phyloP scores from a whole-genome alignment of 2,888 invertebrate species.

The Volucella bombylans region DNA sequence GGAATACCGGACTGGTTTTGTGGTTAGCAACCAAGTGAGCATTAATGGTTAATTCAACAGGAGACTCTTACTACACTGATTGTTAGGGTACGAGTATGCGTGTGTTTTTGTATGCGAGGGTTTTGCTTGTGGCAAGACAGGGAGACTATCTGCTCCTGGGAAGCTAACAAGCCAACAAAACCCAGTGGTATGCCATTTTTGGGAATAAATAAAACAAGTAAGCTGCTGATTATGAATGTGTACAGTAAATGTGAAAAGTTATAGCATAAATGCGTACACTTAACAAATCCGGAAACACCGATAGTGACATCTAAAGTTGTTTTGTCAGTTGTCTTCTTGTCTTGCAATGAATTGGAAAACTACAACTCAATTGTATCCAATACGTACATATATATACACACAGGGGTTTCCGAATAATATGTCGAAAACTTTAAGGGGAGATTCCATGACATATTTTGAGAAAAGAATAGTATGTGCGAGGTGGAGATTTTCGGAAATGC shows the following conservation, averaged over 20 bases:
- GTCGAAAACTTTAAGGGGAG: no score
- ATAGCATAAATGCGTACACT: no score
- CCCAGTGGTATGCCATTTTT: slow-evolving; percentile 28
- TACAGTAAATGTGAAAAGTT: slow-evolving; percentile 28
- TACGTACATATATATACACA: no score
- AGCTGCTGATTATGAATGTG: slow-evolving; percentile 32
- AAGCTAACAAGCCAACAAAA: slow-evolving; percentile 49
- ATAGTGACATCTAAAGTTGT: no score
- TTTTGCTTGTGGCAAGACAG: slow-evolving; percentile 37
- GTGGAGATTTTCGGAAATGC: no score
- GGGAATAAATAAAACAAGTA: slow-evolving; percentile 51
- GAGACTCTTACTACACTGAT: slow-evolving; percentile 45
- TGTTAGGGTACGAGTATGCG: slow-evolving; percentile 5
- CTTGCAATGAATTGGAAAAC: slow-evolving; percentile 2
- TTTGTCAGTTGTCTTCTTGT: not conserved
- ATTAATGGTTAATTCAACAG: slow-evolving; percentile 74
- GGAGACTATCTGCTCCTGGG: slow-evolving; percentile 8
- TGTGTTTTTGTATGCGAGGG: not conserved
- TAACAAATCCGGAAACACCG: no score
- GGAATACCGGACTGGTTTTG: slow-evolving; percentile 51
- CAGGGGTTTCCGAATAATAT: no score
- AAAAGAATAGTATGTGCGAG: no score
- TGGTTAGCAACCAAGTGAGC: slow-evolving; percentile 61
- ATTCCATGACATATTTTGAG: no score
- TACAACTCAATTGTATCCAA: not conserved